Evolutionary conservation across 2,113 vertebrate species (phyloP), one percentile per base, ranked within the genome.

Genomic region (Forbesichthys agassizii): DNA sequence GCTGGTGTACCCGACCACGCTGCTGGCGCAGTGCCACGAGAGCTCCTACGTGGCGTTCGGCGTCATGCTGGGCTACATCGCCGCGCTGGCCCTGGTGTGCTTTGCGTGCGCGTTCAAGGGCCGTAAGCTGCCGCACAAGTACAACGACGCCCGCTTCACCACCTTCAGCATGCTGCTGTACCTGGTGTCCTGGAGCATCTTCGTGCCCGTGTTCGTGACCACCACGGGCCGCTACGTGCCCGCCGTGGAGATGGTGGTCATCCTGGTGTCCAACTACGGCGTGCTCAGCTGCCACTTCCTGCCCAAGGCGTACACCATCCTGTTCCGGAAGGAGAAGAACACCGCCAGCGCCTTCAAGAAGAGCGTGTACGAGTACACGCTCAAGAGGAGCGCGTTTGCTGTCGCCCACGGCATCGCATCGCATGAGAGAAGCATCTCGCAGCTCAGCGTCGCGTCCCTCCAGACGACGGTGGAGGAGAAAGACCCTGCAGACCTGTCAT

Each of bases 151-250:
- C 1, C 96, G 94, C 86, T 96, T 96, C 85, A 95, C 96, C 78
- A 96, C 95, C 4, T 97, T 96, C 60, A 92, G 96, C 66, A 96
- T 96, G 96, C 78, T 98, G 5, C 93, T 96, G 72, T 96, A 95
- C 78, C 95, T 97, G 60, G 95, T 96, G 76, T 93, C 94, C 0
- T 97, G 95, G 95, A 71, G 94, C 27, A 93, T 94, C 1, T 97
- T 98, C 72, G 90, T 97, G 47, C 96, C 95, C 0, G 78, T 95
- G 36, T 93, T 95, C 0, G 86, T 92, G 18, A 95, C 92, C 36
- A 96, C 95, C 0, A 89, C 90, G 52, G 95, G 96, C 18, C 93
- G 92, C 59, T 95, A 96, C 69, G 81, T 95, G 57, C 93, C 94
- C 0, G 94, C 95, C 1, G 94, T 96, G 62, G 95, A 97, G 88